Conservation (phyloP, 2,797 vertebrate genomes). For the Anguilla megastoma region DNA sequence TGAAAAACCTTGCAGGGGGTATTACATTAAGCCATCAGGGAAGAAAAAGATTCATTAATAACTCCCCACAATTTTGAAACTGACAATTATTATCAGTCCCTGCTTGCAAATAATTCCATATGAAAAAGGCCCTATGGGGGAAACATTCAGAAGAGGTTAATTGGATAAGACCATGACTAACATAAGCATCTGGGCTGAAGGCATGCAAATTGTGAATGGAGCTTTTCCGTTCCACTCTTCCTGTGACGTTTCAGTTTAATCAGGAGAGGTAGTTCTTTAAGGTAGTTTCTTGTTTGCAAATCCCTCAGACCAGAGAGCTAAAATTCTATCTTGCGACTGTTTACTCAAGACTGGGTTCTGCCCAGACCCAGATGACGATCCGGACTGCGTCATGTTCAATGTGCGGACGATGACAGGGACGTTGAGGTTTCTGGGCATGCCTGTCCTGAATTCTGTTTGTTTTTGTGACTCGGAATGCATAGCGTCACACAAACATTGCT, state of each 20-base stretch:
- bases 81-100: constrained; percentile 60
- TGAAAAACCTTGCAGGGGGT: background rate
- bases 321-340: background rate
- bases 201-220: constrained; percentile 42
- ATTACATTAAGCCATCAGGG: background rate
- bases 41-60: constrained; percentile 41
- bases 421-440: too few relatives aligned
- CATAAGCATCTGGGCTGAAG: constrained; percentile 57
- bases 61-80: constrained; percentile 54
- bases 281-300: background rate
- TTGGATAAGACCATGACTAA: constrained; percentile 63
- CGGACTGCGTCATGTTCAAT: too few relatives aligned
- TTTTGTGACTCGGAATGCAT: too few relatives aligned
- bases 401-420: too few relatives aligned
- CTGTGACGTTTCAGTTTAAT: background rate
- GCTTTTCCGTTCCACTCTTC: background rate
- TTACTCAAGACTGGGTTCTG: too few relatives aligned
- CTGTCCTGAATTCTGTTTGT: too few relatives aligned
- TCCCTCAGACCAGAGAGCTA: background rate
- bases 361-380: too few relatives aligned
- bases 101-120: constrained; percentile 40
- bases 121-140: constrained; percentile 53
- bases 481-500: too few relatives aligned
- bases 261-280: background rate
- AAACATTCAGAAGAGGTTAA: constrained; percentile 55